Evolutionary conservation across 64 coral and sea anemone species (phyloP).

Genomic region (Platygyra sinensis): DNA sequence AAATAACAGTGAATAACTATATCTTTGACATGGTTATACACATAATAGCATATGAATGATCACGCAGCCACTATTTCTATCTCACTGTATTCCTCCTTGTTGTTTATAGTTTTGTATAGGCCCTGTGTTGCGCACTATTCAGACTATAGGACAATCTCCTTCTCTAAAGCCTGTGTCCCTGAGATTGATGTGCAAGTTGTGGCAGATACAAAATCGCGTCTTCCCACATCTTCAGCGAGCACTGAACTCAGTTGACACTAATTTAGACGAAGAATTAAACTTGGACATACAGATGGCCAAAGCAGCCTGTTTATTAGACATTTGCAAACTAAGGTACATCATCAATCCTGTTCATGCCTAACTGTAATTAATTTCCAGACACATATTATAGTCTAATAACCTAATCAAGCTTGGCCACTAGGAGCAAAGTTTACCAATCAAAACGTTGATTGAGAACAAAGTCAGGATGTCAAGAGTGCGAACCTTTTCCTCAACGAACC

Average conservation of each 20-base stretch:
- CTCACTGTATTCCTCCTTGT: neutral
- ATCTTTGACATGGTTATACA: too few relatives aligned
- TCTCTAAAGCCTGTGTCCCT: conserved; percentile 66
- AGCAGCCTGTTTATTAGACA: conserved; percentile 89
- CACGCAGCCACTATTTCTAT: too few relatives aligned
- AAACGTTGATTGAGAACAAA: too few relatives aligned
- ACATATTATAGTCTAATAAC: too few relatives aligned
- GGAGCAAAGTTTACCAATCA: too few relatives aligned
- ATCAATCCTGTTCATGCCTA: too few relatives aligned
- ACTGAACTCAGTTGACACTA: conserved; percentile 43
- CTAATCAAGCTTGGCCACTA: too few relatives aligned
- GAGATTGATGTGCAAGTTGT: conserved; percentile 81
- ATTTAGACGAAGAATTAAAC: conserved; percentile 12
- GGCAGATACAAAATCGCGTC: conserved; percentile 77
- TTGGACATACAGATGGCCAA: conserved; percentile 79
- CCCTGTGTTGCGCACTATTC: conserved; percentile 77
- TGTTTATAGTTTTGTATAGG: conserved; percentile 70
- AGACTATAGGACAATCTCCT: conserved; percentile 66
- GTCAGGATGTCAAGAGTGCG: too few relatives aligned
- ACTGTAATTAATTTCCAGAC: too few relatives aligned
- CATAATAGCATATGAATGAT: too few relatives aligned
- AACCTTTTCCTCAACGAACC: too few relatives aligned
- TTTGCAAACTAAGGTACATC: conserved; percentile 47
- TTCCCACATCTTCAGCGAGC: conserved; percentile 83
- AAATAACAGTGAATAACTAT: too few relatives aligned